Conservation (phyloP, 1,140 invertebrate genomes). For the Tetramorium alpestre region DNA sequence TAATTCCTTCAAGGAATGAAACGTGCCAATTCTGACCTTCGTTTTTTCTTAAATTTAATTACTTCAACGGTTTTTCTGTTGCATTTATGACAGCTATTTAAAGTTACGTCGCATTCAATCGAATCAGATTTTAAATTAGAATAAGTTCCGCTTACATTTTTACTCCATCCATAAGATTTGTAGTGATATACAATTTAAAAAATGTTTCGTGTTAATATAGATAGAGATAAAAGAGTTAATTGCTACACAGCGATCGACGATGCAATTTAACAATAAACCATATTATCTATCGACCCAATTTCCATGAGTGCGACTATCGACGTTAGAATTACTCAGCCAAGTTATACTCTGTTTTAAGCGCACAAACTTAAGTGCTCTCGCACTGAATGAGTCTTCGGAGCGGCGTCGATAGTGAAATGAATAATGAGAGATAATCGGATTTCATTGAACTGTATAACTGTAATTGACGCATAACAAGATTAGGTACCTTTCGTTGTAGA, state of each 20-base stretch:
- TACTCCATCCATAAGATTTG: neutral
- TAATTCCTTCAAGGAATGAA: constrained; percentile 16
- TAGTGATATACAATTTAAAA: neutral
- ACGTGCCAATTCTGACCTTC: neutral
- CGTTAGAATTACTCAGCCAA: constrained; percentile 21
- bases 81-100: neutral
- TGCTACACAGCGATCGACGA: neutral
- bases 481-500: constrained; percentile 12
- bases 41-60: neutral
- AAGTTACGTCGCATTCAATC: neutral
- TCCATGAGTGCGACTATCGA: constrained; percentile 10
- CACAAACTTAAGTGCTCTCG: constrained; percentile 44
- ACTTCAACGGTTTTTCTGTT: neutral
- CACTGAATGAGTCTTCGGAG: constrained; percentile 18
- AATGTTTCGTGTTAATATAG: neutral
- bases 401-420: constrained; percentile 45
- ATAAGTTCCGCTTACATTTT: neutral
- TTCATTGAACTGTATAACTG: constrained; percentile 58
- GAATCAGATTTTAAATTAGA: neutral
- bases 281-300: constrained; percentile 7
- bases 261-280: constrained; percentile 1
- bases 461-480: constrained; percentile 56
- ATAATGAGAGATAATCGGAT: constrained; percentile 61
- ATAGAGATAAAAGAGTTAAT: neutral
- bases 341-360: constrained; percentile 30